phyloP scores from a whole-genome alignment of 53 echinoderm and acorn worm genomes.

The Patiria pectinifera region DNA sequence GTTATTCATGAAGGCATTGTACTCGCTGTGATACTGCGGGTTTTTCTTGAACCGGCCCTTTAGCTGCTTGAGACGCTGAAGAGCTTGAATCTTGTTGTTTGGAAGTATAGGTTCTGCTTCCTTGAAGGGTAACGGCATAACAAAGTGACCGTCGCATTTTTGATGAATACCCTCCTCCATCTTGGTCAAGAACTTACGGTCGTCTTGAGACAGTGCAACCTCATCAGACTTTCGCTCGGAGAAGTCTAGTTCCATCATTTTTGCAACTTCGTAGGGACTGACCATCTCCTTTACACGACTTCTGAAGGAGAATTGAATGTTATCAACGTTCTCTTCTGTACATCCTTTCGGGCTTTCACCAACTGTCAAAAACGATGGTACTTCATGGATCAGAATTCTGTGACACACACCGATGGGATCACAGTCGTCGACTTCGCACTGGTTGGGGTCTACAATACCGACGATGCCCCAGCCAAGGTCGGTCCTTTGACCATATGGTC shows the following conservation, averaged over 20 bases:
- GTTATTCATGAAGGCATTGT: conserved; percentile 53
- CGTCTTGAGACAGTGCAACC: conserved; percentile 46
- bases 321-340: too few species aligned
- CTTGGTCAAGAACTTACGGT: conserved; percentile 52
- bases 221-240: conserved; percentile 14
- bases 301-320: conserved; percentile 3
- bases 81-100: conserved; percentile 40
- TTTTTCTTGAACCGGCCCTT: conserved; percentile 53
- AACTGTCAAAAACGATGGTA: too few species aligned
- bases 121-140: conserved; percentile 61
- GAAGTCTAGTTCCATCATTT: conserved; percentile 62
- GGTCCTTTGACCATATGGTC: conserved; percentile 60
- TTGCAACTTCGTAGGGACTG: conserved; percentile 33
- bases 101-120: conserved; percentile 25
- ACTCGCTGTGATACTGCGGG: conserved; percentile 28
- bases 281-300: conserved; percentile 55
- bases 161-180: conserved; percentile 40
- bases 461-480: conserved; percentile 78
- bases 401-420: conserved; percentile 33
- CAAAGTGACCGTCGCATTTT: conserved; percentile 53
- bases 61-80: conserved; percentile 26
- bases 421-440: conserved; percentile 11
- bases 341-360: too few species aligned
- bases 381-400: too few species aligned
- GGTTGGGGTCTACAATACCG: conserved; percentile 47